Evolutionary conservation across 2,797 vertebrate genomes (phyloP).

Genomic region (Serranus cabrilla): DNA sequence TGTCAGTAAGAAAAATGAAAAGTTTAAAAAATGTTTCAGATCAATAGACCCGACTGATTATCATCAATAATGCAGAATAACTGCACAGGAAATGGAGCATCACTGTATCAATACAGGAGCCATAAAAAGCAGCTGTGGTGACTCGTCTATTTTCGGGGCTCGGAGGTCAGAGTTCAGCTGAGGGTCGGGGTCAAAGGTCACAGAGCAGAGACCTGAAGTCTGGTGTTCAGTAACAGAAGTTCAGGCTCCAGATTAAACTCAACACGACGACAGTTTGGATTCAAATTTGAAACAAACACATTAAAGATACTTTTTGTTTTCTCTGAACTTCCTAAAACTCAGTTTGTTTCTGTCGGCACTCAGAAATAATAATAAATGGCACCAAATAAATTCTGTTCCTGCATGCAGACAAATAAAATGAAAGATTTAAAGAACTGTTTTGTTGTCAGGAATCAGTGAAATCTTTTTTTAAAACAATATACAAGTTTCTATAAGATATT

Average conservation of each 20-base stretch:
- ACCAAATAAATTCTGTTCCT: background rate
- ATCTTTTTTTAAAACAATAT: too few species aligned
- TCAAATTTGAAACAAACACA: too few species aligned
- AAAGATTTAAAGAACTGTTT: background rate
- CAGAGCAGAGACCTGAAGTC: constrained; percentile 30
- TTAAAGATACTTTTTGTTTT: too few species aligned
- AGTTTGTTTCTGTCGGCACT: background rate
- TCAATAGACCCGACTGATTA: background rate
- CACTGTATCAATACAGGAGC: constrained; percentile 1
- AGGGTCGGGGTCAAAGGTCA: constrained; percentile 42
- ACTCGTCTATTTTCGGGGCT: constrained; percentile 34
- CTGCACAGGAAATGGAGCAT: constrained; percentile 16
- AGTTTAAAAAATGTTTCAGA: background rate
- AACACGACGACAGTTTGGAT: background rate
- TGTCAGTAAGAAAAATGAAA: background rate
- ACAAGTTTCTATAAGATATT: too few species aligned
- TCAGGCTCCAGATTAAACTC: background rate
- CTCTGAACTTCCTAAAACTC: background rate
- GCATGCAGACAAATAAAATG: background rate
- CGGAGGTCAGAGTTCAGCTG: constrained; percentile 34
- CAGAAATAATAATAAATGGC: too few species aligned
- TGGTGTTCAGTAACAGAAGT: background rate
- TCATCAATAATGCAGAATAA: background rate
- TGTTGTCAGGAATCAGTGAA: too few species aligned
- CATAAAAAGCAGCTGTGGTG: constrained; percentile 13